These are phyloP conservation scores for Hyppa rectilinea DNA, from an alignment of 2,888 invertebrate species.

Conservation along the genomic window DNA sequence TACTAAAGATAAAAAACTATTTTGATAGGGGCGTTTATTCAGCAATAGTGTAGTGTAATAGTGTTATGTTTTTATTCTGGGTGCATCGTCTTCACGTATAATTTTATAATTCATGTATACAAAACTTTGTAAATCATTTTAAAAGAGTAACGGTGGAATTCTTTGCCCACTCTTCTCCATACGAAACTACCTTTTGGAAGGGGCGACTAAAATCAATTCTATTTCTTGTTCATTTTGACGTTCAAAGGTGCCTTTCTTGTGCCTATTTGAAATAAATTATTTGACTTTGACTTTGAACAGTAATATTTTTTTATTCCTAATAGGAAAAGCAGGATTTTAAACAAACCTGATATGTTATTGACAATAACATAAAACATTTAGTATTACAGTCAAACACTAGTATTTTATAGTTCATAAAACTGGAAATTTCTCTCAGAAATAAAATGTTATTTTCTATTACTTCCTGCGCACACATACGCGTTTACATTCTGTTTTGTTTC, in stretches of 20 bases:
- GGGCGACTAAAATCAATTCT: too few relatives aligned
- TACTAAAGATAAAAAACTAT: not conserved
- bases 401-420: constrained; percentile 13
- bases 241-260: too few relatives aligned
- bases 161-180: too few relatives aligned
- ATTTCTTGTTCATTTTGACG: too few relatives aligned
- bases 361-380: not conserved
- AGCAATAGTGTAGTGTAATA: not conserved
- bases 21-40: not conserved
- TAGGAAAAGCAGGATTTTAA: not conserved
- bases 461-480: not conserved
- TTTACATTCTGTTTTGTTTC: not conserved
- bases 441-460: not conserved
- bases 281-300: too few relatives aligned
- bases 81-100: too few relatives aligned
- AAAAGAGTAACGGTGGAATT: too few relatives aligned
- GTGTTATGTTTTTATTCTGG: too few relatives aligned
- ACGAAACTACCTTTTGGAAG: too few relatives aligned
- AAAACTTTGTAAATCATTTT: too few relatives aligned
- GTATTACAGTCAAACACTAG: not conserved
- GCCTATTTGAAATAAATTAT: too few relatives aligned
- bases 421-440: not conserved
- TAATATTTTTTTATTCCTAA: not conserved
- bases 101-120: too few relatives aligned
- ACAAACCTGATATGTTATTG: not conserved